These are phyloP conservation scores for Drosophila limbata DNA, from an alignment of 2,888 invertebrate genomes.

Conservation along the genomic window DNA sequence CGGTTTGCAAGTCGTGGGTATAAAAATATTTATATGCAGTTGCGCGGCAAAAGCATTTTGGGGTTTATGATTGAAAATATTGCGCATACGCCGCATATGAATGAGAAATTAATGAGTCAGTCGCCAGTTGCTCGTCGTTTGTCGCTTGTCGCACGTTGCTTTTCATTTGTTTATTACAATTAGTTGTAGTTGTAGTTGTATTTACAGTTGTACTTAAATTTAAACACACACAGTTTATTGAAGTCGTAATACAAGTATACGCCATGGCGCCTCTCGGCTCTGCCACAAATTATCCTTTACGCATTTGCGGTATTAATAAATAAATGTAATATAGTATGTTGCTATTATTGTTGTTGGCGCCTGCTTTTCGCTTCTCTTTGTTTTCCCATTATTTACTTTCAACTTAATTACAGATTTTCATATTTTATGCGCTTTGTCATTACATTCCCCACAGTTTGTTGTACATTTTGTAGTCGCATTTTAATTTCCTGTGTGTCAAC, in stretches of 20 bases:
- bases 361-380: conserved; percentile 12
- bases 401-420: conserved; percentile 59
- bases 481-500: conserved; percentile 52
- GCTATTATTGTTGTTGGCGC: conserved; percentile 21
- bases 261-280: conserved; percentile 19
- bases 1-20: conserved; percentile 22
- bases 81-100: conserved; percentile 48
- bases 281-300: conserved; percentile 33
- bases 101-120: conserved; percentile 25
- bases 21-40: conserved; percentile 60
- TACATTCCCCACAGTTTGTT: conserved; percentile 36
- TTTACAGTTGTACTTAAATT: conserved; percentile 63
- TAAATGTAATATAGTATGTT: conserved; percentile 34
- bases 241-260: conserved; percentile 20
- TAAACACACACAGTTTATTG: conserved; percentile 42
- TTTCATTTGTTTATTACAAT: conserved; percentile 31
- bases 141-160: conserved; percentile 24
- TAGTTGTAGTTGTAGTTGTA: conserved; percentile 47
- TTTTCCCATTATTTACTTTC: conserved; percentile 43
- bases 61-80: conserved; percentile 53
- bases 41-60: conserved; percentile 16
- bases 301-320: conserved; percentile 48
- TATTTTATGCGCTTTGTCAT: conserved; percentile 50
- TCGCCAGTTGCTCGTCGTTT: conserved; percentile 14
- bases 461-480: conserved; percentile 37